phyloP scores from a whole-genome alignment of 1,140 invertebrate genomes.

The Atopsyche davidsoni region DNA sequence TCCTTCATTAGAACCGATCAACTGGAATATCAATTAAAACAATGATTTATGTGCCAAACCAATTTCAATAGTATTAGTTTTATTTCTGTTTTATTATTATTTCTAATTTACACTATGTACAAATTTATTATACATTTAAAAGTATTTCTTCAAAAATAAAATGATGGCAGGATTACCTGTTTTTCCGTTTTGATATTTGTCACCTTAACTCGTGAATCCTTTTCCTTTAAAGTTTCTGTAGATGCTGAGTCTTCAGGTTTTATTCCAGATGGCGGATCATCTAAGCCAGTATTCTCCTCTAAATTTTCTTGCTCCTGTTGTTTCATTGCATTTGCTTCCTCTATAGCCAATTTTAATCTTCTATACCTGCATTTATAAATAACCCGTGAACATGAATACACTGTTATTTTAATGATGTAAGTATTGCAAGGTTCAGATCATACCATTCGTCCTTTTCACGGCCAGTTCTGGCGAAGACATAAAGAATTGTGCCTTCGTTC shows the following conservation, averaged over 20 bases:
- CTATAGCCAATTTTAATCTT: constrained; percentile 36
- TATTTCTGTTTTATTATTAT: no score
- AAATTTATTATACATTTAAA: no score
- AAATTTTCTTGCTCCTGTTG: constrained; percentile 31
- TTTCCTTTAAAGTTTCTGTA: neutral
- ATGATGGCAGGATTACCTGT: constrained; percentile 9
- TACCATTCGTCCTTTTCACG: constrained; percentile 46
- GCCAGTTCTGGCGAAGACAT: constrained; percentile 42
- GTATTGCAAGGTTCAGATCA: constrained; percentile 5
- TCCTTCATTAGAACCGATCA: constrained; percentile 1
- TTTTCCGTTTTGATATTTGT: constrained; percentile 18
- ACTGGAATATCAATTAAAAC: no score
- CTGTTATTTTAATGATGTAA: constrained; percentile 4
- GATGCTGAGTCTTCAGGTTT: neutral
- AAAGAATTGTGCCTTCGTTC: constrained; percentile 37
- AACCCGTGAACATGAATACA: neutral
- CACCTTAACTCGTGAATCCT: constrained; percentile 24
- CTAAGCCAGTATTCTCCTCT: constrained; percentile 34
- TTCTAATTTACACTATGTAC: no score
- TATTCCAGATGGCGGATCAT: constrained; percentile 13
- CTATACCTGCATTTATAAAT: constrained; percentile 36
- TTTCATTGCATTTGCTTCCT: constrained; percentile 36
- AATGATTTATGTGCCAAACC: neutral
- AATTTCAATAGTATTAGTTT: no score
- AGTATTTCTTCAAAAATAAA: neutral